phyloP scores from a whole-genome alignment of 2,113 vertebrate species.

The Takifugu flavidus region DNA sequence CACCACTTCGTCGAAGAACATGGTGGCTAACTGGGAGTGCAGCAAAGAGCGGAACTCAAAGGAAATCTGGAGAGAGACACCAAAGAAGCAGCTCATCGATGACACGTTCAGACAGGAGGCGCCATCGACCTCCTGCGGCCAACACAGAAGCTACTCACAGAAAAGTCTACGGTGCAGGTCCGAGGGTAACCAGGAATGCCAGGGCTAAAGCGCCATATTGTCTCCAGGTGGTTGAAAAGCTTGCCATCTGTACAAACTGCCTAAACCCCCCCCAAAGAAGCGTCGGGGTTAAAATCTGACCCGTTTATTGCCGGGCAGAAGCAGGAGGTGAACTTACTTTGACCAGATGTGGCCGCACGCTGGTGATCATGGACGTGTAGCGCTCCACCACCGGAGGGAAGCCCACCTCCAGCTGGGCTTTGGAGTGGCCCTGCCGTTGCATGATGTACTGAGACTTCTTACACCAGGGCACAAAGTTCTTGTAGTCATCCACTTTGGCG shows the following conservation, averaged over 20 bases:
- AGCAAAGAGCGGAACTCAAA: conserved; percentile 95
- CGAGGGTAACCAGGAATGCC: conserved; percentile 91
- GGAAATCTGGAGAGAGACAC: conserved; percentile 79
- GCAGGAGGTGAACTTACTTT: conserved; percentile 75
- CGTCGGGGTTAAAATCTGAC: no score
- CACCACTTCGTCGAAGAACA: conserved; percentile 95
- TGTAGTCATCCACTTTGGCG: conserved; percentile 92
- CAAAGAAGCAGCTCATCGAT: no score
- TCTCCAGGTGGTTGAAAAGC: conserved; percentile 94
- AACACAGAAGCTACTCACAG: conserved; percentile 73
- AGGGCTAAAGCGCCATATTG: conserved; percentile 92
- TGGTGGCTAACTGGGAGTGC: conserved; percentile 89
- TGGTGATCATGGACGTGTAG: conserved; percentile 90
- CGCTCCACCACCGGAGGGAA: conserved; percentile 88
- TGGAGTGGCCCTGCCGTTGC: conserved; percentile 82
- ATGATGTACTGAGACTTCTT: conserved; percentile 88
- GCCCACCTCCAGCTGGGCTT: conserved; percentile 90
- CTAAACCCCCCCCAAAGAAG: conserved; percentile 55
- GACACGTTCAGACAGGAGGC: no score
- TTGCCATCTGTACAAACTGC: conserved; percentile 90
- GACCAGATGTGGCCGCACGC: conserved; percentile 89
- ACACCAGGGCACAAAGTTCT: conserved; percentile 92
- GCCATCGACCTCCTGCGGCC: no score
- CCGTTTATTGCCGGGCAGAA: background rate
- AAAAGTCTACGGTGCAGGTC: conserved; percentile 94